Conservation (phyloP, 2,113 vertebrate genomes). For the Argyrosomus japonicus region DNA sequence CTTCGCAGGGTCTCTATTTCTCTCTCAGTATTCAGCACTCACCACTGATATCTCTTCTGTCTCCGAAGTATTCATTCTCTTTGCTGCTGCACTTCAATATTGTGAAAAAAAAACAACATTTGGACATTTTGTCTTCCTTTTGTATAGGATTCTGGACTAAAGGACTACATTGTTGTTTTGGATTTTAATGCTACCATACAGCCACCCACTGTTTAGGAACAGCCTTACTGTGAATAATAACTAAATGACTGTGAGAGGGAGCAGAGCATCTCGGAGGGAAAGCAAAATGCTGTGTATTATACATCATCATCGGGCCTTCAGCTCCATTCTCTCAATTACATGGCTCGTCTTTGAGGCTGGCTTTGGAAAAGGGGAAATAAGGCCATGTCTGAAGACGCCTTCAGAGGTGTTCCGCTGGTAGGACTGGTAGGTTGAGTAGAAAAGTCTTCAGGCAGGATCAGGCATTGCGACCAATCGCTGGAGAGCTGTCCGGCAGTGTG, state of each 20-base stretch:
- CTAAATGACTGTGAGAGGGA: constrained; percentile 38
- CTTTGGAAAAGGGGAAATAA: background rate
- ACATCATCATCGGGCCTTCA: constrained; percentile 20
- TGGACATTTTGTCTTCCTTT: constrained; percentile 23
- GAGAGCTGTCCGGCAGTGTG: no score
- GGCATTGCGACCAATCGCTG: no score
- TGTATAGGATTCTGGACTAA: constrained; percentile 33
- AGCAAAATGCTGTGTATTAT: constrained; percentile 35
- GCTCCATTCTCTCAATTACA: constrained; percentile 37
- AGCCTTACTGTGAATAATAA: constrained; percentile 43
- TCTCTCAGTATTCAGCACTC: constrained; percentile 14
- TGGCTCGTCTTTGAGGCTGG: constrained; percentile 4
- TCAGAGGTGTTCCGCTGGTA: background rate
- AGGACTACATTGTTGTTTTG: constrained; percentile 16
- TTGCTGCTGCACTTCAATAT: constrained; percentile 29
- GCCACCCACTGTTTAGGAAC: constrained; percentile 23
- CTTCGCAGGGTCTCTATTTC: constrained; percentile 7
- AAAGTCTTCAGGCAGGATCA: no score
- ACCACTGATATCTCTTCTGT: constrained; percentile 1
- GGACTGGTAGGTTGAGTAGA: no score
- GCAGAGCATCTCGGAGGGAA: constrained; percentile 24
- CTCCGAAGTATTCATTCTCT: background rate
- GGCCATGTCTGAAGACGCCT: background rate
- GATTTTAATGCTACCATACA: constrained; percentile 11
- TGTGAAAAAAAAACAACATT: constrained; percentile 5